These are phyloP conservation scores for Hiodon tergisus DNA, from an alignment of 2,113 vertebrate species.

Conservation along the genomic window DNA sequence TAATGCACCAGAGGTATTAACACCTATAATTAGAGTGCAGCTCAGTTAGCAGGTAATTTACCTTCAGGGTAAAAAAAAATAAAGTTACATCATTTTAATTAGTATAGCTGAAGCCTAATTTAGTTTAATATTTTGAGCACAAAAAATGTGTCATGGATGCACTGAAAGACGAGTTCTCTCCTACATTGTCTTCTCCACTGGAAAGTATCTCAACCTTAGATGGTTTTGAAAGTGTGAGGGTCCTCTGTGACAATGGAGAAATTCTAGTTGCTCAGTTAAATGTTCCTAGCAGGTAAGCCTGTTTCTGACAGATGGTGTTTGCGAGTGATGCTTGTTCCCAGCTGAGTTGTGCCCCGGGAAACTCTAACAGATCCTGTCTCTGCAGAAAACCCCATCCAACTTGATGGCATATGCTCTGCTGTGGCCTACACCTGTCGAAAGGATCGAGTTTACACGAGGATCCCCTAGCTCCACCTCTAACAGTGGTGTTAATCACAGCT, in stretches of 20 bases:
- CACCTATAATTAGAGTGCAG: conserved; percentile 28
- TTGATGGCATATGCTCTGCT: conserved; percentile 59
- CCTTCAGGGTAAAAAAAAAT: conserved; percentile 38
- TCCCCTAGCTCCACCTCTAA: conserved; percentile 25
- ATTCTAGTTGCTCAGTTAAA: conserved; percentile 63
- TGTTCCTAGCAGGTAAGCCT: conserved; percentile 70
- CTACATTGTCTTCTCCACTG: conserved; percentile 42
- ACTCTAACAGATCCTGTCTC: conserved; percentile 53
- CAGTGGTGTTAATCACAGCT: conserved; percentile 34
- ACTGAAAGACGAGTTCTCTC: conserved; percentile 27
- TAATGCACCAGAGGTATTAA: background rate
- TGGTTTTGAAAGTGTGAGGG: conserved; percentile 26
- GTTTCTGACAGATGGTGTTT: conserved; percentile 88
- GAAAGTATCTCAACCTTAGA: conserved; percentile 39
- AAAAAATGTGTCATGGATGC: background rate
- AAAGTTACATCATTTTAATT: conserved; percentile 60
- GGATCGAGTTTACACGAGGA: conserved; percentile 42
- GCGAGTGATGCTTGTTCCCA: conserved; percentile 70
- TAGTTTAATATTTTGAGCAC: conserved; percentile 59
- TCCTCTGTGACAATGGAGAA: conserved; percentile 16
- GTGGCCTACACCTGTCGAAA: conserved; percentile 54
- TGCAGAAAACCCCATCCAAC: conserved; percentile 52
- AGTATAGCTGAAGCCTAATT: conserved; percentile 62
- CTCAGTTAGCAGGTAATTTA: conserved; percentile 46
- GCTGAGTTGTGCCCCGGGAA: conserved; percentile 72